A percentile compares a stretch with the other conserved stretches of the same genome.
These are phyloP conservation scores for Harmothoe impar DNA, from an alignment of 2,888 invertebrate species.

Conservation along the genomic window DNA sequence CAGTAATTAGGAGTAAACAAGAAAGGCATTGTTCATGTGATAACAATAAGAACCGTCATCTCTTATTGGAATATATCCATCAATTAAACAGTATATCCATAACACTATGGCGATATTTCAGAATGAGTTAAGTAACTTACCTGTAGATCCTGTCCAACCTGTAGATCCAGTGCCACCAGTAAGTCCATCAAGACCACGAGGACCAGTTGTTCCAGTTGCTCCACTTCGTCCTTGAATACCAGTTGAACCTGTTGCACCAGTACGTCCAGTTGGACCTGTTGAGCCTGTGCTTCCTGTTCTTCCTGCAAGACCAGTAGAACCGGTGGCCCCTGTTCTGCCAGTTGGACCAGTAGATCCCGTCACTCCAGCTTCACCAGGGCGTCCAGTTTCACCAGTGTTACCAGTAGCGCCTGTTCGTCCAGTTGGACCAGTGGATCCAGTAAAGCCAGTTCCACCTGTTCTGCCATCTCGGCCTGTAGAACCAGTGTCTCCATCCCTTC, in stretches of 20 bases:
- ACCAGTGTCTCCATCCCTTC: slow-evolving; percentile 64
- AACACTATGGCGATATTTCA: too few relatives aligned
- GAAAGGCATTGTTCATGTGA: too few relatives aligned
- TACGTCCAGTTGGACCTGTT: slow-evolving; percentile 62
- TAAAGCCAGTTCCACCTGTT: slow-evolving; percentile 65
- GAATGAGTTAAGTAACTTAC: slow-evolving; percentile 35
- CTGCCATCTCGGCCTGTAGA: slow-evolving; percentile 66
- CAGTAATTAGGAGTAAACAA: too few relatives aligned
- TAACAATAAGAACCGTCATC: too few relatives aligned
- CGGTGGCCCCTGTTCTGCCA: slow-evolving; percentile 65
- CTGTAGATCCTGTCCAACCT: slow-evolving; percentile 63
- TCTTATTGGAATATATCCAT: too few relatives aligned
- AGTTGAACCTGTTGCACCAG: slow-evolving; percentile 58
- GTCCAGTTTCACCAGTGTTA: slow-evolving; percentile 62
- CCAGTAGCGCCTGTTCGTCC: slow-evolving; percentile 65
- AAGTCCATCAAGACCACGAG: slow-evolving; percentile 41
- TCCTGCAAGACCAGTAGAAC: slow-evolving; percentile 65
- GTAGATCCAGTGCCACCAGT: slow-evolving; percentile 57
- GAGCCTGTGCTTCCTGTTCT: slow-evolving; percentile 85
- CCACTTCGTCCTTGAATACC: slow-evolving; percentile 64
- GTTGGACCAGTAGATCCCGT: slow-evolving; percentile 48
- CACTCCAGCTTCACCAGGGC: slow-evolving; percentile 64
- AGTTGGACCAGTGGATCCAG: slow-evolving; percentile 66
- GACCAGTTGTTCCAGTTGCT: slow-evolving; percentile 61
- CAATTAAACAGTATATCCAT: too few relatives aligned